Percentiles rank a stretch among this genome's conserved stretches.
These are phyloP conservation scores for Drosophila pseudotakahashii DNA, from an alignment of 2,888 invertebrate genomes.

Conservation along the genomic window DNA sequence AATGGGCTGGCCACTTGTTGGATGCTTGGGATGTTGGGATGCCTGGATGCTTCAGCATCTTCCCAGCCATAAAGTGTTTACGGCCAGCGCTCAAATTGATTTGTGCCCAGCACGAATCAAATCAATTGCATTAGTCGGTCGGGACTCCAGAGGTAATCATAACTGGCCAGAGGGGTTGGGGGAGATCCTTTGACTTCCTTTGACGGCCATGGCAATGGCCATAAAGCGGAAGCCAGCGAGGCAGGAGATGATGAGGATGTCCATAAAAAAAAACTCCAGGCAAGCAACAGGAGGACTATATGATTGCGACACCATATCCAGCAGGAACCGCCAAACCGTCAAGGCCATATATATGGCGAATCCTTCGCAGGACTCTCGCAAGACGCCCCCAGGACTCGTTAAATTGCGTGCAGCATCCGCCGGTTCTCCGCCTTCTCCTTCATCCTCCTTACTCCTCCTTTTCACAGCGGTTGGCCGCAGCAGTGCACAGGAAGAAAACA, in stretches of 20 bases:
- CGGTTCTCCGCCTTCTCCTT: background rate
- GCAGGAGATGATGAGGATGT: constrained; percentile 34
- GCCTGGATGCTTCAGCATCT: constrained; percentile 2
- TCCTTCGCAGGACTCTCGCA: constrained; percentile 40
- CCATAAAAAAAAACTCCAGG: constrained; percentile 27
- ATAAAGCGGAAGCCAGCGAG: constrained; percentile 53
- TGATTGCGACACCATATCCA: constrained; percentile 1
- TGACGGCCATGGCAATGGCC: constrained; percentile 28
- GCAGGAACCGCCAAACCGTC: constrained; percentile 17
- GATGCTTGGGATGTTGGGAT: constrained; percentile 2
- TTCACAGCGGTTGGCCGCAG: constrained; percentile 4
- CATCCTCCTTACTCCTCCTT: background rate
- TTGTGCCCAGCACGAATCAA: constrained; percentile 59
- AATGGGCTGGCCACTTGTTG: constrained; percentile 72
- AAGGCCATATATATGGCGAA: constrained; percentile 17
- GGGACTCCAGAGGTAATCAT: constrained; percentile 56
- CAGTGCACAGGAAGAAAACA: background rate
- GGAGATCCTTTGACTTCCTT: constrained; percentile 2
- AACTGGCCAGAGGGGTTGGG: constrained; percentile 17
- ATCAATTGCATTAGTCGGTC: constrained; percentile 59
- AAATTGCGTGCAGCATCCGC: constrained; percentile 59
- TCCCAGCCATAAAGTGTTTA: constrained; percentile 64
- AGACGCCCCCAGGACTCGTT: constrained; percentile 56
- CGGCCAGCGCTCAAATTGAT: constrained; percentile 65
- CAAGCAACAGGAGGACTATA: constrained; percentile 4